A percentile compares a stretch with the other conserved stretches of the same genome.
Evolutionary conservation across 2,888 invertebrate species (phyloP).

Genomic region (Sphaeridia pumilis): DNA sequence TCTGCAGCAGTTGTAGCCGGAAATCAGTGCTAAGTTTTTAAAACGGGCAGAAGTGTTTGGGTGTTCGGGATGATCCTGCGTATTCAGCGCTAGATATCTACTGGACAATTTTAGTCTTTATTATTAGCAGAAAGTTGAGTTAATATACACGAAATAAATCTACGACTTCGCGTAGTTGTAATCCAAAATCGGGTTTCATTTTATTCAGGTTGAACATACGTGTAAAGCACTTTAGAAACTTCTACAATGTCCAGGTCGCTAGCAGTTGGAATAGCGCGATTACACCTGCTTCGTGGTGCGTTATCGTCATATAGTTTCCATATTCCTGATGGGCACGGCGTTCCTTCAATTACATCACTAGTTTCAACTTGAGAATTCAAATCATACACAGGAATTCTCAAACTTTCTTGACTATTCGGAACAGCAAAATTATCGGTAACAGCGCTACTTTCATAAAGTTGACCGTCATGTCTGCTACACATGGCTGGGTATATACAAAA

Average conservation of each 20-base stretch:
- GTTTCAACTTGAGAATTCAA: not conserved
- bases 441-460: conserved; percentile 21
- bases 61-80: too few species aligned
- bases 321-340: not conserved
- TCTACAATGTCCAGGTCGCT: conserved; percentile 56
- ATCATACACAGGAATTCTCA: conserved; percentile 38
- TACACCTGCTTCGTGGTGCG: not conserved
- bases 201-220: conserved; percentile 36
- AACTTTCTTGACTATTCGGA: conserved; percentile 27
- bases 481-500: conserved; percentile 72
- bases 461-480: conserved; percentile 43
- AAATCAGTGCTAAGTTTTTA: too few species aligned
- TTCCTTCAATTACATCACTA: conserved; percentile 6
- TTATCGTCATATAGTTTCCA: not conserved
- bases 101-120: too few species aligned
- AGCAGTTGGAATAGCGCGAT: conserved; percentile 44
- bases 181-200: not conserved
- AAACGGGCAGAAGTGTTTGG: too few species aligned
- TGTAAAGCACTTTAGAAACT: conserved; percentile 52
- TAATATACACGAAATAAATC: too few species aligned
- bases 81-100: too few species aligned
- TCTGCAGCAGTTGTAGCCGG: too few species aligned
- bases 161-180: not conserved
- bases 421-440: conserved; percentile 25
- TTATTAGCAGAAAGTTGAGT: too few species aligned